Percentiles rank a stretch among this genome's conserved stretches.
Evolutionary conservation across 1,140 invertebrate species (phyloP).

Genomic region (Wiebesia pumilae): DNA sequence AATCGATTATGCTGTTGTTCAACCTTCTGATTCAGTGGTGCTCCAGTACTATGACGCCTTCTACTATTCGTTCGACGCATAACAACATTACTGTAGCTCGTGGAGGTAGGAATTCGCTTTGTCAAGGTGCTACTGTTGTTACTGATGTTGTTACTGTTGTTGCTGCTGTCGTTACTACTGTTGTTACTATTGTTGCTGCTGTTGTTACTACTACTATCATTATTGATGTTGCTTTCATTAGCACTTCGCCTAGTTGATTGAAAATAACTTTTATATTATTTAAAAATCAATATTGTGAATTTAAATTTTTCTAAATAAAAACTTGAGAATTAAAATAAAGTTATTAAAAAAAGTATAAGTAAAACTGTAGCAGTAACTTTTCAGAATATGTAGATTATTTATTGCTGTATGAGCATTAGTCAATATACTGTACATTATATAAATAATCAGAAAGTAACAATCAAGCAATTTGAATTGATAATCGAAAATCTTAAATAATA

Average conservation of each 20-base stretch:
- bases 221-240: not conserved
- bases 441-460: too few relatives aligned
- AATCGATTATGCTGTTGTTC: constrained; percentile 59
- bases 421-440: too few relatives aligned
- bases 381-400: too few relatives aligned
- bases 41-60: constrained; percentile 49
- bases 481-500: not conserved
- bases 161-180: not conserved
- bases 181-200: not conserved
- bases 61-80: constrained; percentile 24
- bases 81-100: not conserved
- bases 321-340: too few relatives aligned
- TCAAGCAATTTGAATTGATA: too few relatives aligned
- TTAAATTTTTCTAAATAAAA: too few relatives aligned
- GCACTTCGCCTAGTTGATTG: not conserved
- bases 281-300: not conserved
- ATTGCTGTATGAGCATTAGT: too few relatives aligned
- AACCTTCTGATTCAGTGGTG: constrained; percentile 59
- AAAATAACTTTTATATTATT: not conserved
- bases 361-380: too few relatives aligned
- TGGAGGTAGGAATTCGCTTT: constrained; percentile 3
- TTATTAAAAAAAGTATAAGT: too few relatives aligned
- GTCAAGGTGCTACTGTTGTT: not conserved
- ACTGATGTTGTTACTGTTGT: not conserved
- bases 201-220: too few relatives aligned